Conservation (phyloP, 2,888 invertebrate species). For the Panopea generosa region DNA sequence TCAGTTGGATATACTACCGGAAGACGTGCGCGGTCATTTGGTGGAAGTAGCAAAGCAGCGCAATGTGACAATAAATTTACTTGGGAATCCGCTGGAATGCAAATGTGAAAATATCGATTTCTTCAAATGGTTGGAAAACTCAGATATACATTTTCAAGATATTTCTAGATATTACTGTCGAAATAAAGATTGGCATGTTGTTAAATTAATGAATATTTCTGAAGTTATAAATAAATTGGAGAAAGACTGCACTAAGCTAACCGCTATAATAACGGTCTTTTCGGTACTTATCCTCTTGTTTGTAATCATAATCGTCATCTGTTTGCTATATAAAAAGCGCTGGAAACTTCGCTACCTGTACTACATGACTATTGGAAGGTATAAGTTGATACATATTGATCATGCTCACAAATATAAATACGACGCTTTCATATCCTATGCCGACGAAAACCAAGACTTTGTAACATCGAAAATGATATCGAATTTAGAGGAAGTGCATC, state of each 20-base stretch:
- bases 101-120: too few relatives aligned
- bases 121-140: too few relatives aligned
- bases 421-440: constrained; percentile 1
- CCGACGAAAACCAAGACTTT: neutral
- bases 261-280: neutral
- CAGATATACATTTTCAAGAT: neutral
- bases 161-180: neutral
- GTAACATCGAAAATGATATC: neutral
- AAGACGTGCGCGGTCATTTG: too few relatives aligned
- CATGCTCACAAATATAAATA: neutral
- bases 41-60: too few relatives aligned
- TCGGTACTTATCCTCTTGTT: neutral
- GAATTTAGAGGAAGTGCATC: too few relatives aligned
- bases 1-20: too few relatives aligned
- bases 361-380: constrained; percentile 2
- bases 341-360: constrained; percentile 1
- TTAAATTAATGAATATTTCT: neutral
- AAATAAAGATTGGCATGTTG: neutral
- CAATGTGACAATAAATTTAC: too few relatives aligned
- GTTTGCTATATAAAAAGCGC: constrained; percentile 1
- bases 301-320: neutral
- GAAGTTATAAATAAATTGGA: constrained; percentile 1
- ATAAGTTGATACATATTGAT: neutral
- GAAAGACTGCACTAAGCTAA: neutral
- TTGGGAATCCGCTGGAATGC: too few relatives aligned